Conservation (phyloP, 2,888 invertebrate genomes). For the Andrena chrysosceles region DNA sequence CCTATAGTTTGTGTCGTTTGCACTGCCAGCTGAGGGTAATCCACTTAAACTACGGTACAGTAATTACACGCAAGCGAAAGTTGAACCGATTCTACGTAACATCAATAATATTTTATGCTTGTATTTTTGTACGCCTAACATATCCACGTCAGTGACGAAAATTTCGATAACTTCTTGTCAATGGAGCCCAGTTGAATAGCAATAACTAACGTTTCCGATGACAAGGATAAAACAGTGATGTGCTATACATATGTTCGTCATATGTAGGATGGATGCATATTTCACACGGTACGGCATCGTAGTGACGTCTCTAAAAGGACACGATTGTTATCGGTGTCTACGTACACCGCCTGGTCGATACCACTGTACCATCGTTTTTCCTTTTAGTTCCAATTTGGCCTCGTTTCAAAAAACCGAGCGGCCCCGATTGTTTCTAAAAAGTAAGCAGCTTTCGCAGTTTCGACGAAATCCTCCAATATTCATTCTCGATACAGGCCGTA, state of each 20-base stretch:
- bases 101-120: background rate
- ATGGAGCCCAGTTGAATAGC: constrained; percentile 22
- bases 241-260: background rate
- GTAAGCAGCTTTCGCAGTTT: background rate
- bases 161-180: background rate
- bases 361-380: constrained; percentile 34
- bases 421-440: constrained; percentile 24
- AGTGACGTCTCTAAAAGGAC: constrained; percentile 58
- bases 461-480: background rate
- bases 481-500: constrained; percentile 5
- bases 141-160: background rate
- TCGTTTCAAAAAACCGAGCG: constrained; percentile 13
- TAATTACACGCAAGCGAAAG: background rate
- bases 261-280: constrained; percentile 47
- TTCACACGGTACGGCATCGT: constrained; percentile 43
- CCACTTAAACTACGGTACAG: background rate
- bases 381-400: constrained; percentile 45
- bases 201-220: constrained; percentile 25
- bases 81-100: background rate
- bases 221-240: constrained; percentile 27
- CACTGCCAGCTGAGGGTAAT: constrained; percentile 11
- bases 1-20: constrained; percentile 30
- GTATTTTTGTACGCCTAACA: background rate
- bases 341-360: constrained; percentile 48
- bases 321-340: constrained; percentile 58